Conservation (phyloP, 2,797 vertebrate species). For the Salarias fasciatus region DNA sequence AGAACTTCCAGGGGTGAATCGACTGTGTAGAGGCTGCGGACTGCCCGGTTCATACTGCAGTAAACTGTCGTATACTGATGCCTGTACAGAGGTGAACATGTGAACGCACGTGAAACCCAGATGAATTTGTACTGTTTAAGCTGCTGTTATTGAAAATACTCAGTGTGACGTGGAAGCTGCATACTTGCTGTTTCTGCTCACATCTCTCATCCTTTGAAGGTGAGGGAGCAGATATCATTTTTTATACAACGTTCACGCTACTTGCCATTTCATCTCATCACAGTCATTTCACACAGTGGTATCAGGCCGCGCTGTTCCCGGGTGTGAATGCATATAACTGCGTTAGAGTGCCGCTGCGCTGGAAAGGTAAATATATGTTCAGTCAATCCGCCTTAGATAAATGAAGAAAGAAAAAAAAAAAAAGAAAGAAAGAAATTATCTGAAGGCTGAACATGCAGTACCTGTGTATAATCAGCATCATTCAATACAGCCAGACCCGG, state of each 20-base stretch:
- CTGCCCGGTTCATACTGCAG: no score
- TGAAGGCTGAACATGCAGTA: conserved; percentile 20
- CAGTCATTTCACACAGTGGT: neutral
- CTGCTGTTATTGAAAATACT: no score
- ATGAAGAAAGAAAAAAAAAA: neutral
- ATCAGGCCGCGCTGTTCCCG: neutral
- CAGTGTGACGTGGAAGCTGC: no score
- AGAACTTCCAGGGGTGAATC: no score
- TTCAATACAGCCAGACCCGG: neutral
- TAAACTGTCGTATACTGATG: no score
- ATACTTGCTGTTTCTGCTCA: no score
- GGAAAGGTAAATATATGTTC: conserved; percentile 14
- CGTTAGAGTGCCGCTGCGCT: no score
- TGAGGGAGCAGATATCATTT: neutral
- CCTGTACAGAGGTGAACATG: no score
- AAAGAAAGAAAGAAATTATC: conserved; percentile 4
- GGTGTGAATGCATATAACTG: neutral
- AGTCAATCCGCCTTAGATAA: conserved; percentile 13
- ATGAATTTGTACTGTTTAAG: no score
- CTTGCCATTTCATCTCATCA: conserved; percentile 12
- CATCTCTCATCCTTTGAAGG: no score
- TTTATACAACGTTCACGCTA: neutral
- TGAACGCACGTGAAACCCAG: no score
- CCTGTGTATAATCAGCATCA: conserved; percentile 11
- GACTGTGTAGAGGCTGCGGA: no score